Evolutionary conservation across 2,888 invertebrate genomes (phyloP).

Genomic region (Hymenopus coronatus): DNA sequence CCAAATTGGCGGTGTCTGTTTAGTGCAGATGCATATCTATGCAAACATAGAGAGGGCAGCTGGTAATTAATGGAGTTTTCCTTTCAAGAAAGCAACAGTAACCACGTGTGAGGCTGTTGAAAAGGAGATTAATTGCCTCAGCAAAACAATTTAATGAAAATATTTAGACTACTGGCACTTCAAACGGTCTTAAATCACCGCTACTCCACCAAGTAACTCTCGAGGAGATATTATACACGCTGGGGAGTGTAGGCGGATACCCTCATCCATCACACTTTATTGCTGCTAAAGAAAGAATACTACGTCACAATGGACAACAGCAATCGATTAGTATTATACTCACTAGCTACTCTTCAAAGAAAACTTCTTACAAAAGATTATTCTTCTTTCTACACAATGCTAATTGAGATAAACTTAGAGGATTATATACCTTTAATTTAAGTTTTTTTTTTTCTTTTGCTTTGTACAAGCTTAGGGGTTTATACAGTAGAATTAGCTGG

Average conservation of each 20-base stretch:
- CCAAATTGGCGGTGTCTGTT: neutral
- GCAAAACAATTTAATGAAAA: slow-evolving; percentile 7
- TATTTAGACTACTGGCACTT: slow-evolving; percentile 6
- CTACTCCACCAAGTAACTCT: neutral
- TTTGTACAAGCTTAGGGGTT: too few species aligned
- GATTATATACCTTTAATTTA: too few species aligned
- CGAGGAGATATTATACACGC: neutral
- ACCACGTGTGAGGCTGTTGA: neutral
- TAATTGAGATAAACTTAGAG: too few species aligned
- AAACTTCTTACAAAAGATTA: too few species aligned
- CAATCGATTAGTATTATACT: neutral
- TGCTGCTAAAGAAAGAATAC: neutral
- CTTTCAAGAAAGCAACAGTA: neutral
- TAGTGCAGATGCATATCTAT: neutral
- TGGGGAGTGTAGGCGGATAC: neutral
- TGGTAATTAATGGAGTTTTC: neutral
- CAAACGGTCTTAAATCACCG: neutral
- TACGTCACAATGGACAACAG: neutral
- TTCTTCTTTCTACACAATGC: too few species aligned
- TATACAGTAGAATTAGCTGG: too few species aligned
- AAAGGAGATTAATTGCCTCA: neutral
- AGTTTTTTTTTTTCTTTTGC: too few species aligned
- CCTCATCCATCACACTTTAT: neutral
- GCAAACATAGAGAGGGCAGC: neutral
- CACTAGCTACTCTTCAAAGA: too few species aligned